Conservation (phyloP, 2,888 invertebrate species). For the Caenorhabditis becei region DNA sequence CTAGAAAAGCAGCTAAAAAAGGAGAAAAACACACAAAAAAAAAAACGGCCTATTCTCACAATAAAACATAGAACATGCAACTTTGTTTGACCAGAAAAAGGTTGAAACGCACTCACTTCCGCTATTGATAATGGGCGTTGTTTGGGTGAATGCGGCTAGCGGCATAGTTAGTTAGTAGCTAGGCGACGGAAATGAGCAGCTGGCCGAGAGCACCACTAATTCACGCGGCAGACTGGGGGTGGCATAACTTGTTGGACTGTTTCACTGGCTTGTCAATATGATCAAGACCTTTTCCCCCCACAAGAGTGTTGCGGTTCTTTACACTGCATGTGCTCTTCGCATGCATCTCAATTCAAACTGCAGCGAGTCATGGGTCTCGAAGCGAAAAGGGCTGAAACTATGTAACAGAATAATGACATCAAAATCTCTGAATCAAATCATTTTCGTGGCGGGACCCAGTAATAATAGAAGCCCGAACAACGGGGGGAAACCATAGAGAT, state of each 20-base stretch:
- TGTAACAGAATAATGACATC: too few species aligned
- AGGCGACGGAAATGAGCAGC: constrained; percentile 27
- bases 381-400: background rate
- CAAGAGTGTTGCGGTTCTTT: constrained; percentile 7
- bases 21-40: too few species aligned
- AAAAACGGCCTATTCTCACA: too few species aligned
- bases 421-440: too few species aligned
- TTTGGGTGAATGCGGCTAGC: background rate
- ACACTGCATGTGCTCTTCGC: constrained; percentile 4
- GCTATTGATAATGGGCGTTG: constrained; percentile 16
- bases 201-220: background rate
- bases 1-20: too few species aligned
- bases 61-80: too few species aligned
- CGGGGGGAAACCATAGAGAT: background rate
- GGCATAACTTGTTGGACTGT: constrained; percentile 31
- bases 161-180: constrained; percentile 33
- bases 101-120: background rate
- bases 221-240: background rate
- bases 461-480: background rate
- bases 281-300: constrained; percentile 11
- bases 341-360: background rate
- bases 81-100: background rate
- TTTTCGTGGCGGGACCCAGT: too few species aligned
- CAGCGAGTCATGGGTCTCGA: background rate
- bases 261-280: constrained; percentile 13